Evolutionary conservation across 2,797 vertebrate species (phyloP).

Genomic region (Tragopan temminckii): DNA sequence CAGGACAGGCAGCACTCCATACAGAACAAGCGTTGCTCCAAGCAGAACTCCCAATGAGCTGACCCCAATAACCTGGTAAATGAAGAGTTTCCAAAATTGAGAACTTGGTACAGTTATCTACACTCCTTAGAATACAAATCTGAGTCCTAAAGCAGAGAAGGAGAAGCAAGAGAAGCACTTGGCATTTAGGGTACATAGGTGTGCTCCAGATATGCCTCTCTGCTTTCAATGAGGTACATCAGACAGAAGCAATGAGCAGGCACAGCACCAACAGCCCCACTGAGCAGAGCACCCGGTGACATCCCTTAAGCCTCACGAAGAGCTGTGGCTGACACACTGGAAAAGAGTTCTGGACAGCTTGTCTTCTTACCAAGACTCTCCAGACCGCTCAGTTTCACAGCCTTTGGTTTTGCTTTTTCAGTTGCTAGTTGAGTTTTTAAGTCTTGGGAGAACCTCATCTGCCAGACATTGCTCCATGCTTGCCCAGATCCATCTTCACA

Average conservation of each 20-base stretch:
- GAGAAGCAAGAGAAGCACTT: not conserved
- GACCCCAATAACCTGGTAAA: not conserved
- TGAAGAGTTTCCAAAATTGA: not conserved
- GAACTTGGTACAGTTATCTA: not conserved
- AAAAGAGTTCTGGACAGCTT: not conserved
- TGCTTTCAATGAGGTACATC: not conserved
- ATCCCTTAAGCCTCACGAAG: not conserved
- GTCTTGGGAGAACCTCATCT: constrained; percentile 21
- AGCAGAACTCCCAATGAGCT: fast-evolving
- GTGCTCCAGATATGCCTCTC: not conserved
- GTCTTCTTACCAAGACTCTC: not conserved
- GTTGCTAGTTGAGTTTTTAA: not conserved
- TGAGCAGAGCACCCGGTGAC: not conserved
- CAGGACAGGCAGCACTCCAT: not conserved
- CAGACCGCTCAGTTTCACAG: not conserved
- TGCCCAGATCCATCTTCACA: not conserved
- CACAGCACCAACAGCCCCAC: not conserved
- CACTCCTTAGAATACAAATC: not conserved
- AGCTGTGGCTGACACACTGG: not conserved
- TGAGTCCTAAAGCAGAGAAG: not conserved
- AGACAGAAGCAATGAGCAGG: not conserved
- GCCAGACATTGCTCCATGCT: not conserved
- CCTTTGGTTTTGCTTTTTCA: not conserved
- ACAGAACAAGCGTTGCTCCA: not conserved
- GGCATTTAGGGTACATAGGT: not conserved